Evolutionary conservation across 2,113 vertebrate genomes (phyloP), one percentile per base, ranked within the genome.

Genomic region (human (Homo sapiens)): DNA sequence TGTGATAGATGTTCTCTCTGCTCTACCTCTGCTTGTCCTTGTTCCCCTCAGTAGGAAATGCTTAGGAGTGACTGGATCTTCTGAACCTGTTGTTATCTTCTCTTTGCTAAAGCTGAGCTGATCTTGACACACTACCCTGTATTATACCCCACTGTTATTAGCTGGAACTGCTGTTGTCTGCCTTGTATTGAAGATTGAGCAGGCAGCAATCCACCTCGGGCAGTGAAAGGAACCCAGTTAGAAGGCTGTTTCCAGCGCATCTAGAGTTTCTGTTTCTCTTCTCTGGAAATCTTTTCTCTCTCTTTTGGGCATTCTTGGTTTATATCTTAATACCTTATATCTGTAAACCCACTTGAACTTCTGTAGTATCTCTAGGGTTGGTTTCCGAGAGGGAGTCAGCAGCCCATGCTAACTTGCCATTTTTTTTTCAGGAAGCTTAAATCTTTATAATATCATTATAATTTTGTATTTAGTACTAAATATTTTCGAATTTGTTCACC

Each of bases 401-500:
- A 91, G n/a, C 0, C 48, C n/a, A 18, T 81, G 48, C 48, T 70
- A 48, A 8, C 57, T 94, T 52, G 68, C 59, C 20, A 4, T 64
- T 75, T 73, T 55, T 20, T 55, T 61, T 90, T 92, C 25, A 86
- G 25, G 25, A 92, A 52, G 11, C 11, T 35, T 38, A 75, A 83
- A 8, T 88, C 73, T 66, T 95, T 72, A 40, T 93, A 80, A 18
- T 88, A 66, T 61, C 25, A 43, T 80, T 75, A 40, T 45, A 57
- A 95, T 79, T 88, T 3, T 90, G 10, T 87, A 43, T 43, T 76
- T 79, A 82, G 43, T 89, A 18, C 6, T 90, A 50, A 96, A 45
- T 88, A 57, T 66, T 92, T 25, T 35, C 9, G 0, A 96, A n/a
- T 66, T 98, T 98, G 43, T 30, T 92, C 20, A 92, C 11, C 18